Conservation (phyloP, 2,888 invertebrate genomes). For the Cryptocephalus moraei region DNA sequence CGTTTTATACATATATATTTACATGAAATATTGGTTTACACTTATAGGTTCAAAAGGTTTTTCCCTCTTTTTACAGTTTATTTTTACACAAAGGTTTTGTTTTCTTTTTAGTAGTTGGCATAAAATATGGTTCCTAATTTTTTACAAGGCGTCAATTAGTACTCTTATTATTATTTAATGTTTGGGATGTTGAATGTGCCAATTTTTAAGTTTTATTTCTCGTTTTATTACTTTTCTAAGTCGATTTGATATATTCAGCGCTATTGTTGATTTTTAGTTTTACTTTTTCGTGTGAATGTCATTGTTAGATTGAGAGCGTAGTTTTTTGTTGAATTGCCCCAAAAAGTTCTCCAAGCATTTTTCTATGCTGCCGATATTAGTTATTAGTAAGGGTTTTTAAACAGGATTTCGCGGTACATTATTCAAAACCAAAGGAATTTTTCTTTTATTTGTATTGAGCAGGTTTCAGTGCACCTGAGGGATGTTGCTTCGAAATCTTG, state of each 20-base stretch:
- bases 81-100: too few relatives aligned
- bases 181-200: slow-evolving; percentile 23
- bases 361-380: too few relatives aligned
- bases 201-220: slow-evolving; percentile 15
- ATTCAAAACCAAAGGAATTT: too few relatives aligned
- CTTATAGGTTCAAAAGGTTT: too few relatives aligned
- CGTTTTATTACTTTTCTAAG: slow-evolving; percentile 9
- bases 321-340: slow-evolving; percentile 16
- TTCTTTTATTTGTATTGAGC: too few relatives aligned
- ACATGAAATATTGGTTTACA: too few relatives aligned
- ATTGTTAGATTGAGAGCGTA: slow-evolving; percentile 19
- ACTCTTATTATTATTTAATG: slow-evolving; percentile 16
- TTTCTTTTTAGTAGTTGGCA: slow-evolving; percentile 26
- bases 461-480: too few relatives aligned
- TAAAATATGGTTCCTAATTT: slow-evolving; percentile 21
- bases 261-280: slow-evolving; percentile 20
- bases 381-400: too few relatives aligned
- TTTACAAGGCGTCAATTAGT: slow-evolving; percentile 19
- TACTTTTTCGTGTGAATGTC: slow-evolving; percentile 18
- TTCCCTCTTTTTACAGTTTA: too few relatives aligned
- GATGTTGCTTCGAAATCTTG: background rate
- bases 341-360: too few relatives aligned
- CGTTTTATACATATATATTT: too few relatives aligned
- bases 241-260: background rate
- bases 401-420: too few relatives aligned